Percentiles rank a stretch among this genome's conserved stretches.
phyloP scores from a whole-genome alignment of 37 sponge, comb jelly and placozoan species.

The Tethya wilhelma region DNA sequence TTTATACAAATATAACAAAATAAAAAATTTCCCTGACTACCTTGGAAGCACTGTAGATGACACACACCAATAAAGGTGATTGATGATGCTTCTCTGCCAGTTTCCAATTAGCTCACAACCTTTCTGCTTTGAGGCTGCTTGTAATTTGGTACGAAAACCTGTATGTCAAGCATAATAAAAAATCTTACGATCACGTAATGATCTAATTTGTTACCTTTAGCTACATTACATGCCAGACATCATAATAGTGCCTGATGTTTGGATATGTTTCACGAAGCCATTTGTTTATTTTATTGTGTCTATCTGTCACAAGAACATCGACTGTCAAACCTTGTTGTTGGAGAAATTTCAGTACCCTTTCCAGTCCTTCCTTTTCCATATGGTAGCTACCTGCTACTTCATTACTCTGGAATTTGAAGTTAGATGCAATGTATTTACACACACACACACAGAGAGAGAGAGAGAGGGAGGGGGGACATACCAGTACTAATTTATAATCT shows the following conservation, averaged over 20 bases:
- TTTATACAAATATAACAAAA: no score
- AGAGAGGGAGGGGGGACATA: no score
- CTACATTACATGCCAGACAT: slow-evolving; percentile 74
- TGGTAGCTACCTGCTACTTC: slow-evolving; percentile 49
- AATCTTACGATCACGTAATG: background rate
- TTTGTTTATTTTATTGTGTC: slow-evolving; percentile 52
- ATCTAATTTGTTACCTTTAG: slow-evolving; percentile 51
- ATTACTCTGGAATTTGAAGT: no score
- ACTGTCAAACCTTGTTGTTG: slow-evolving; percentile 21
- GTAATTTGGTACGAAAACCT: slow-evolving; percentile 3
- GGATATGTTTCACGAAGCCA: slow-evolving; percentile 34
- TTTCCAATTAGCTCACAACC: background rate
- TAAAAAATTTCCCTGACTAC: no score
- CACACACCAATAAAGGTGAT: no score
- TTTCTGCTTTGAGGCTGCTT: background rate
- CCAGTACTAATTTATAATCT: no score
- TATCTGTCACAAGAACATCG: slow-evolving; percentile 25
- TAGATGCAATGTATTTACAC: no score
- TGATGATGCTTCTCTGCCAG: slow-evolving; percentile 17
- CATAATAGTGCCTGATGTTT: slow-evolving; percentile 33
- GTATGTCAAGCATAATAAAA: background rate
- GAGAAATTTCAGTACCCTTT: slow-evolving; percentile 6
- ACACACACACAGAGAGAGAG: no score
- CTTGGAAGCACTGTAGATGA: no score
- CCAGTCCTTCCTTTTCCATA: slow-evolving; percentile 59